Conservation (phyloP, 2,797 vertebrate species). For the Macropus fuliginosus region DNA sequence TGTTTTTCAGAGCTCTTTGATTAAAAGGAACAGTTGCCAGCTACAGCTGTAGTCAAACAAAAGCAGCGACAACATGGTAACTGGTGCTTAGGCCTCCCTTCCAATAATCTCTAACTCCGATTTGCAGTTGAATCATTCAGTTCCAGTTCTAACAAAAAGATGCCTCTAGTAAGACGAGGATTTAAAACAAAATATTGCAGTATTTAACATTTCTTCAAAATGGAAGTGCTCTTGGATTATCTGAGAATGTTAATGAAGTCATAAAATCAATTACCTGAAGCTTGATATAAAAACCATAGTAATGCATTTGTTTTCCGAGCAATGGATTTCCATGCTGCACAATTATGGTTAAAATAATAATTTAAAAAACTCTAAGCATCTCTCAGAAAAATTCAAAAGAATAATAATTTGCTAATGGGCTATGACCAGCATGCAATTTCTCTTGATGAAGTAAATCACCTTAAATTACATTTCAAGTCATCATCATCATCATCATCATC, state of each 20-base stretch:
- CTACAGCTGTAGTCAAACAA: background rate
- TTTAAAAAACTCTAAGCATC: background rate
- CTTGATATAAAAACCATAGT: background rate
- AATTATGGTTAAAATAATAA: background rate
- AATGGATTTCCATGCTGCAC: background rate
- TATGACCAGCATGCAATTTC: background rate
- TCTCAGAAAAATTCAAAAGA: background rate
- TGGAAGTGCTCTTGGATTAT: conserved; percentile 7
- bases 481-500: conserved; percentile 15
- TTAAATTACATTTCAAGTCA: background rate
- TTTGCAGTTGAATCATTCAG: background rate
- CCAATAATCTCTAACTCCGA: background rate
- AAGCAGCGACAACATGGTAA: background rate
- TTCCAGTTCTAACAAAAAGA: conserved; percentile 1
- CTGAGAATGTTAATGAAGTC: background rate
- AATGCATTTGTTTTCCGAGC: background rate
- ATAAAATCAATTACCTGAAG: background rate
- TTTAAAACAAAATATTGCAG: background rate
- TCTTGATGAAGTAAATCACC: background rate
- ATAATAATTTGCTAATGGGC: background rate
- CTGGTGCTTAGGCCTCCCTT: background rate
- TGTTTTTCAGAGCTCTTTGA: conserved; percentile 12
- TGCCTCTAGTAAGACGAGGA: background rate
- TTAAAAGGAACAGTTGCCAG: conserved; percentile 17
- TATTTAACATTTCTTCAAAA: background rate